Base-by-base conservation (phyloP, 2,113 vertebrate genomes). In the Narcine bancroftii region DNA sequence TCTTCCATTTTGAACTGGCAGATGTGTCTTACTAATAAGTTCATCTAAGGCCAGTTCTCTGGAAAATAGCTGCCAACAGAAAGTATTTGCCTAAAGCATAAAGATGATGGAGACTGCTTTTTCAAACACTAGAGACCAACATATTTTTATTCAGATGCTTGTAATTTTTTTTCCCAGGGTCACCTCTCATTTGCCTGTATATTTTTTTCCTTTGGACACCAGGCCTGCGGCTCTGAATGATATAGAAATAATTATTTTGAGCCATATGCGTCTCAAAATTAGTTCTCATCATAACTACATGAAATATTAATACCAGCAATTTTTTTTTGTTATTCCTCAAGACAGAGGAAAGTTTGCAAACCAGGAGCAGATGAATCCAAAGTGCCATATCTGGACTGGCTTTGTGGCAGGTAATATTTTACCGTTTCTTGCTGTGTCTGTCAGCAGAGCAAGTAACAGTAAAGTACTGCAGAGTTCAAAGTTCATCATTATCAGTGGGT, bases 121-220 rank as follows among this genome's bases (percentile, higher is more conserved):
- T 33, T 69, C 24, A 39, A 11, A n/a, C 47, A 42, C 89, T 42
- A 69, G 42, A 71, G 63, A 42, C 29, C 63, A 91, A 9, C 39
- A 69, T 69, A 17, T 91, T 33, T 91, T 91, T 91, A 71, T 47
- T 45, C 65, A 69, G 89, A 91, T 69, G 65, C 39, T 91, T 42
- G 42, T 71, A 45, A 91, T 91, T 69, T 56, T 91, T 69, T 56
- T 91, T 24, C 89, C 65, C 39, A 69, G 42, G 65, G 33, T 42
- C 63, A 71, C 71, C 63, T 15, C 33, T 91, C 65, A 19, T 36
- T 87, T 60, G 81, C 39, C 33, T 5, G 7, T 87, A 60, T 39
- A 60, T 13, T 60, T 21, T 85, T 53, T 85, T 69, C 53, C 33
- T 60, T 13, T 60, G 50, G 53, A n/a, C 53, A 56, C 33, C 15